Percentiles rank a stretch among this genome's conserved stretches.
Conservation (phyloP, 2,888 invertebrate species). For the Scaeva pyrastri region DNA sequence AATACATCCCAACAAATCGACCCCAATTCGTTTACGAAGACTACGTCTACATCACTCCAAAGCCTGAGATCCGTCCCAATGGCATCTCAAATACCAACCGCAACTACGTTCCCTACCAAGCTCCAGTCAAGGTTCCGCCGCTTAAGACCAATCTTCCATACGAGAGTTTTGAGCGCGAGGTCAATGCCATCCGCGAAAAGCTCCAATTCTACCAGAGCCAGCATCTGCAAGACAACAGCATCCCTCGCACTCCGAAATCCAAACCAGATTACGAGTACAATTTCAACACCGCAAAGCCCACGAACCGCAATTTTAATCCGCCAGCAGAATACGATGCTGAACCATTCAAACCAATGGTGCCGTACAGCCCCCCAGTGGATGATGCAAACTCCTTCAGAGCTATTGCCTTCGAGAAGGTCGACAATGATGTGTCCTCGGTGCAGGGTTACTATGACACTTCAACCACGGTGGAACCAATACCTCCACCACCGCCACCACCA, state of each 20-base stretch:
- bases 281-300: conserved; percentile 86
- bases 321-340: conserved; percentile 85
- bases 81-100: conserved; percentile 73
- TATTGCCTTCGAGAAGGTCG: conserved; percentile 84
- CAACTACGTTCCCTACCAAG: conserved; percentile 64
- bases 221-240: conserved; percentile 83
- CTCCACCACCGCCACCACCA: too few relatives aligned
- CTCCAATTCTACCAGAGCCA: conserved; percentile 87
- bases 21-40: conserved; percentile 78
- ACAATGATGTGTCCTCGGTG: conserved; percentile 79
- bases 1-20: conserved; percentile 71
- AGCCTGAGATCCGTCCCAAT: conserved; percentile 84
- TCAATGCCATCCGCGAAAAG: conserved; percentile 88
- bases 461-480: conserved; percentile 48
- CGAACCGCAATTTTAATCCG: conserved; percentile 78
- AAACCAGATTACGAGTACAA: conserved; percentile 89
- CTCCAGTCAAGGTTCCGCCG: conserved; percentile 64
- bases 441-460: conserved; percentile 54
- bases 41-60: conserved; percentile 85
- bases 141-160: conserved; percentile 69
- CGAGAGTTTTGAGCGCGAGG: conserved; percentile 87
- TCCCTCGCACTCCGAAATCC: conserved; percentile 82
- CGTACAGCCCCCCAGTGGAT: conserved; percentile 83
- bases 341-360: conserved; percentile 88
- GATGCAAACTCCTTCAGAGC: conserved; percentile 82